Conservation (phyloP, 2,113 vertebrate species). For the Chlorocebus sabaeus region DNA sequence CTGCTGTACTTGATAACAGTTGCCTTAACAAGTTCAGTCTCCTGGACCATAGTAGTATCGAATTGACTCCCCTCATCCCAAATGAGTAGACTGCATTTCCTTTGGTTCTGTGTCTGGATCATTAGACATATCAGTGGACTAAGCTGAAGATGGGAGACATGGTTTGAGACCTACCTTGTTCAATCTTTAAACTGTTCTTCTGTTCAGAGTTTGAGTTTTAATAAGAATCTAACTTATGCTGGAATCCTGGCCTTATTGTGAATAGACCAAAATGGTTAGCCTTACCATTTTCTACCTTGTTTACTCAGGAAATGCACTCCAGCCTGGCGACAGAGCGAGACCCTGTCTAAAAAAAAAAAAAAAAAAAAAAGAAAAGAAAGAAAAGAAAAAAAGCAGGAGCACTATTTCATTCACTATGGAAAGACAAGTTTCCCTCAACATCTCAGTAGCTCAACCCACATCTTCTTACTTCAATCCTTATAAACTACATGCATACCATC, state of each 20-base stretch:
- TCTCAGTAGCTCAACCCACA: not conserved
- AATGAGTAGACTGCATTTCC: not conserved
- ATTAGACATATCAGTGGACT: not conserved
- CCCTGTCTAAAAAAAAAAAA: no score
- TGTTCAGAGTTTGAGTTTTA: constrained; percentile 52
- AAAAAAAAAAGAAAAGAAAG: no score
- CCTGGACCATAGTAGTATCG: not conserved
- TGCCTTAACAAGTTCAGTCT: not conserved
- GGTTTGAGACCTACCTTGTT: constrained; percentile 1
- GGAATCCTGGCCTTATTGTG: not conserved
- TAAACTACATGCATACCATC: not conserved
- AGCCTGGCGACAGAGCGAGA: no score
- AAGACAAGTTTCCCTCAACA: not conserved
- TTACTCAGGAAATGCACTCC: not conserved
- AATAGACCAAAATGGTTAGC: not conserved
- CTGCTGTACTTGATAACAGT: not conserved
- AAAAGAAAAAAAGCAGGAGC: not conserved
- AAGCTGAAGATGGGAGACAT: not conserved
- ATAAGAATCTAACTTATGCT: constrained; percentile 28
- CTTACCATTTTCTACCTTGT: not conserved
- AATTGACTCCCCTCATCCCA: not conserved
- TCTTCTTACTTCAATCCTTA: not conserved
- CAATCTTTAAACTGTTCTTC: constrained; percentile 27
- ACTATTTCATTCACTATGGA: not conserved
- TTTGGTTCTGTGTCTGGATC: not conserved